Base-by-base conservation (phyloP, 2,888 invertebrate genomes). In the Dryadula phaetusa region DNA sequence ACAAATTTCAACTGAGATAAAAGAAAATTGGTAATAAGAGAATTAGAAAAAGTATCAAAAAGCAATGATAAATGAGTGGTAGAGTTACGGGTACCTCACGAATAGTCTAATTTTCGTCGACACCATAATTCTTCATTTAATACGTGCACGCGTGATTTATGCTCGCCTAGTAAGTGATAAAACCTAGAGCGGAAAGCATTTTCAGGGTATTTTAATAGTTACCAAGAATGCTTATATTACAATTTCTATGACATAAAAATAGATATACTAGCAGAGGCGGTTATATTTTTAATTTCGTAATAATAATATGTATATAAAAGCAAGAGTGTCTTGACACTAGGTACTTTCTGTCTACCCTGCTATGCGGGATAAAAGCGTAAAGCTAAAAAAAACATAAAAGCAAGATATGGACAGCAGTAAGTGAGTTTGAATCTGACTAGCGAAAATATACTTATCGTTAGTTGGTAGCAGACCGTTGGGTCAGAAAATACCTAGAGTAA, bases 121-220 rank as follows among this genome's bases (percentile, higher is more conserved):
- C 42, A 56, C 64, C 70, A 66, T 66, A 69, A 69, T 66, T 66
- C 68, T 69, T 64, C 68, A 70, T 74, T 71, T 71, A 62, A 69
- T 72, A 69, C 60, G 63, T 46, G 42, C 54, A 58, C 62, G 28
- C 44, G 32, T 72, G 72, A 73, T 73, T 73, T 72, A 72, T 72
- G 69, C 53, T 40, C 52, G 56, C 66, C 65, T 65, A 62, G 58
- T 63, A 62, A 67, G 61, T 63, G 67, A 67, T 49, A 67, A 64
- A 64, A 66, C 46, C 54, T 62, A 5, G 34, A 42, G 66, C 40
- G 54, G 46, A 66, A 66, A 63, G 10, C 44, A 37, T 42, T 67
- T 67, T 47, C 47, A 42, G 16, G 40, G 16, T 40, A 42, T 62
- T 49, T 56, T 56, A 54, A 64, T 54, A 56, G 34, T 42, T 6